phyloP scores from a whole-genome alignment of 1,140 invertebrate genomes.

The Tetramorium parvispinum region DNA sequence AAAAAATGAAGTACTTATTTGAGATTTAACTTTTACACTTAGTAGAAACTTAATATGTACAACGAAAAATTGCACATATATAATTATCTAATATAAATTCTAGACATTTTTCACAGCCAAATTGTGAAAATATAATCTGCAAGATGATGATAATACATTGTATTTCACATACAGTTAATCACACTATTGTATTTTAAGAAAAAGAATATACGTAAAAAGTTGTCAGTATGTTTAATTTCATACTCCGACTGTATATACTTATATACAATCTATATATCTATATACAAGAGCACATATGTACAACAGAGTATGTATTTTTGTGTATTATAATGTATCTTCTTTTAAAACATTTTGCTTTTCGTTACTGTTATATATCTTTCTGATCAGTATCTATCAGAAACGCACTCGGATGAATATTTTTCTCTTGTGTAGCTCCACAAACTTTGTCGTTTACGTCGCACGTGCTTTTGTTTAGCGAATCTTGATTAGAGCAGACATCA shows the following conservation, averaged over 20 bases:
- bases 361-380: slow-evolving; percentile 55
- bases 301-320: background rate
- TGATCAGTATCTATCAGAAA: background rate
- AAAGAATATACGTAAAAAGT: slow-evolving; percentile 31
- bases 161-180: slow-evolving; percentile 49
- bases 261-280: slow-evolving; percentile 33
- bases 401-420: background rate
- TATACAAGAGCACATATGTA: slow-evolving; percentile 55
- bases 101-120: slow-evolving; percentile 70
- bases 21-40: slow-evolving; percentile 53
- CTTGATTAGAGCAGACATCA: slow-evolving; percentile 39
- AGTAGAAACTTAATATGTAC: slow-evolving; percentile 49
- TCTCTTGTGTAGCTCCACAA: background rate
- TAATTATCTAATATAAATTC: slow-evolving; percentile 57
- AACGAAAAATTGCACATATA: slow-evolving; percentile 71
- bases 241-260: background rate
- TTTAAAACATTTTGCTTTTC: slow-evolving; percentile 7
- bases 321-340: background rate
- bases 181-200: slow-evolving; percentile 12
- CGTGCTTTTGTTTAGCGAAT: slow-evolving; percentile 23
- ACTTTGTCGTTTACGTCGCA: background rate
- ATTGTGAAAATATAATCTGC: slow-evolving; percentile 69
- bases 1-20: slow-evolving; percentile 35
- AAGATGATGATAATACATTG: slow-evolving; percentile 28
- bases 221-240: background rate